Evolutionary conservation across 2,113 vertebrate genomes (phyloP), one percentile per base, ranked within the genome.

Genomic region (Pelusios castaneus): DNA sequence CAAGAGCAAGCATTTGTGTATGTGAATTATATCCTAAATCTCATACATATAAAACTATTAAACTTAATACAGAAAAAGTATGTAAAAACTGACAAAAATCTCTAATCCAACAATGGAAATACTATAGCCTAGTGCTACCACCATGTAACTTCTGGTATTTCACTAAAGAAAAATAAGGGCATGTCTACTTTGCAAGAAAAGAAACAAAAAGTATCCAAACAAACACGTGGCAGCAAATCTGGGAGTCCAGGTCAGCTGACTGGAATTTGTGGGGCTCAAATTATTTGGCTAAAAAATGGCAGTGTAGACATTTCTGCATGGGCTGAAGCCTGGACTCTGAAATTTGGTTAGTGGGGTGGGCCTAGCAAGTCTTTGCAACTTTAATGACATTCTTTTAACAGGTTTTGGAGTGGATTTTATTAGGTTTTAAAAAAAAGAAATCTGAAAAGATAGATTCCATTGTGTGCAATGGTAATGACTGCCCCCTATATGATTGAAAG

Each of bases 31-130:
- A 45, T 49, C 25, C 52, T 87, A 49, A 70, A 41, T 67, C 51
- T 92, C 81, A 60, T 60, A 91, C 87, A 88, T 12, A 38, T 10
- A 54, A 89, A 85, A 95, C 77, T 77, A 45, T 84, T 17, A 82
- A 21, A 5, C 10, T 6, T 25, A 81, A 0, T 31, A 92, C 70
- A 34, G 82, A 88, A 87, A 75, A 63, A 11, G 0, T 1, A 2
- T 34, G 78, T 21, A 87, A 4, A 5, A 14, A 88, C 24, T 60
- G 25, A 93, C 11, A 81, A 90, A 9, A 8, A 34, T 67, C 7
- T 56, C 16, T 11, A 22, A 43, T 2, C 5, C 80, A 34, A 25
- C 85, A 8, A 16, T 63, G n/a, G 19, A 81, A 91, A 5, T 16
- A 85, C 43, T 2, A 2, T 49, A 25, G 38, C 25, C 41, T 70